Conservation (phyloP, 2,888 invertebrate genomes). For the Nezara viridula region DNA sequence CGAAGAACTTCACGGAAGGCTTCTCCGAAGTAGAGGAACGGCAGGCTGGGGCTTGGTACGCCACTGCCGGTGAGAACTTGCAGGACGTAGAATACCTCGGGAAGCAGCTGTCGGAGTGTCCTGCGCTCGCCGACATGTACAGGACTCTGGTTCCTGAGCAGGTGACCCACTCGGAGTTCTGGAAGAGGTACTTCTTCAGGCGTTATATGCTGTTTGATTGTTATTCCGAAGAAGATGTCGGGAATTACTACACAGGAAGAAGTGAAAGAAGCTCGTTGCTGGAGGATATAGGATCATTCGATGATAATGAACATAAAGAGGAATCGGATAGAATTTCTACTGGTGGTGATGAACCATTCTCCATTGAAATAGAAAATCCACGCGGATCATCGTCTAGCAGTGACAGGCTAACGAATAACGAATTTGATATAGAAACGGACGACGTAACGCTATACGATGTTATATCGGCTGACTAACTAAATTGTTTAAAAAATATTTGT, state of each 20-base stretch:
- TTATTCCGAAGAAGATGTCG: neutral
- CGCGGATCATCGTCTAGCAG: neutral
- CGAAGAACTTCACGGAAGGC: neutral
- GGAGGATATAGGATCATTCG: neutral
- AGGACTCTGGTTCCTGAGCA: neutral
- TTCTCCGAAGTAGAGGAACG: neutral
- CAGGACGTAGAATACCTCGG: neutral
- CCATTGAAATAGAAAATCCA: neutral
- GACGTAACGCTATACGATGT: neutral
- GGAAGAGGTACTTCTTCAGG: slow-evolving; percentile 21
- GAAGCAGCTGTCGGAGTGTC: neutral
- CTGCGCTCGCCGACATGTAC: neutral
- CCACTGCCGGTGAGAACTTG: no score
- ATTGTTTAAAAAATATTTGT: neutral
- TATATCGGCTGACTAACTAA: neutral
- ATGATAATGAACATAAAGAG: neutral
- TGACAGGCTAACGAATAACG: neutral
- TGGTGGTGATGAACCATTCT: neutral
- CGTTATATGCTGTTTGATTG: neutral
- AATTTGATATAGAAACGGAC: neutral
- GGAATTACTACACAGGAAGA: no score
- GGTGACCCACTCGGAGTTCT: slow-evolving; percentile 25
- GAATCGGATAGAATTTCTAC: neutral
- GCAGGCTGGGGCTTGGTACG: neutral
- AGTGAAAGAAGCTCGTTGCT: neutral